These are phyloP conservation scores for Helostoma temminkii DNA, from an alignment of 2,797 vertebrate genomes.

Conservation along the genomic window DNA sequence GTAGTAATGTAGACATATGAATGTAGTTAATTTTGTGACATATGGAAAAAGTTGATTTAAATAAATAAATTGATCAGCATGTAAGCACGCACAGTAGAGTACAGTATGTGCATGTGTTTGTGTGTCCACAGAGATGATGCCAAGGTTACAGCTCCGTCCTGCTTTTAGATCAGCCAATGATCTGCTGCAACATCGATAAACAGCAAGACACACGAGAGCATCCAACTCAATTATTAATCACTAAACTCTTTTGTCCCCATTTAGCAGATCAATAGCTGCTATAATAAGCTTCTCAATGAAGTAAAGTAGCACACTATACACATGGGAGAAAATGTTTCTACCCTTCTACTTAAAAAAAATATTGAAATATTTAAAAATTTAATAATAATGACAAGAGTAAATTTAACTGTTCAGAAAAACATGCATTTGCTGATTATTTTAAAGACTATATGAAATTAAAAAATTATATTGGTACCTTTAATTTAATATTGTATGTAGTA, in stretches of 20 bases:
- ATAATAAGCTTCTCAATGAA: conserved; percentile 38
- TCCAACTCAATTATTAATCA: conserved; percentile 64
- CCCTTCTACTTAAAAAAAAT: neutral
- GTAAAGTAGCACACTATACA: neutral
- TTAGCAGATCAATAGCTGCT: conserved; percentile 49
- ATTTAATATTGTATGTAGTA: no score
- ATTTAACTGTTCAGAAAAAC: no score
- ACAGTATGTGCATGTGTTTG: neutral
- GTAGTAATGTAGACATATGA: no score
- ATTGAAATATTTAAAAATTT: no score
- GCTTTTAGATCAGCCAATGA: conserved; percentile 35
- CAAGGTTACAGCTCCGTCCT: conserved; percentile 36
- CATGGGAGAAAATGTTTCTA: neutral
- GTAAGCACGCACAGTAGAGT: no score
- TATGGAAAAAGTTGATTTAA: no score
- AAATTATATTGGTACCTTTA: no score
- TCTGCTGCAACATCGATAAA: conserved; percentile 32
- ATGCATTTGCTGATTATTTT: no score
- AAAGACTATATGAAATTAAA: no score
- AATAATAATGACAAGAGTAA: no score
- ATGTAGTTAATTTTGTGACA: no score
- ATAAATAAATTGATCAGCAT: no score
- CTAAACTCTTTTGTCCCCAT: conserved; percentile 46
- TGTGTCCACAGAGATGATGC: conserved; percentile 5
- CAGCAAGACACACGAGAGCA: conserved; percentile 34